Percentiles rank a stretch among this genome's conserved stretches.
Conservation (phyloP, 2,888 invertebrate genomes). For the Cephus runcator region DNA sequence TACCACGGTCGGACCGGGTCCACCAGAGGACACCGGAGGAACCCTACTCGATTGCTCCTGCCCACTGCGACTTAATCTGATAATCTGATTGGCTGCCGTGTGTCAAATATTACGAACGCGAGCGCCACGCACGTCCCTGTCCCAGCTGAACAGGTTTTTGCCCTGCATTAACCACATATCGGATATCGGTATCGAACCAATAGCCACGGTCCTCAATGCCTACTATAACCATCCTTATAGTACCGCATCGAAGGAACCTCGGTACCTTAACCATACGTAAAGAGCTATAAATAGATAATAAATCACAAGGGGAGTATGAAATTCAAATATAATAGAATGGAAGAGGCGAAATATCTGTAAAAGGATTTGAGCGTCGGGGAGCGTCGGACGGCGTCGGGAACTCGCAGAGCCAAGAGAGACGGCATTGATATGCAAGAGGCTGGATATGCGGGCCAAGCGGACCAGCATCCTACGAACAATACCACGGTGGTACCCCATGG, state of each 20-base stretch:
- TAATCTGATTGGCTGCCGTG: conserved; percentile 59
- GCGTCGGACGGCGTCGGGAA: conserved; percentile 24
- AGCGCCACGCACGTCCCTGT: conserved; percentile 18
- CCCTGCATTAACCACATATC: not conserved
- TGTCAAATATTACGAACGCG: conserved; percentile 58
- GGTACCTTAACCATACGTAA: too few relatives aligned
- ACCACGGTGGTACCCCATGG: too few relatives aligned
- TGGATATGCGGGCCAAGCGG: conserved; percentile 47
- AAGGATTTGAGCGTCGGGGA: not conserved
- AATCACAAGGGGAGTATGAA: too few relatives aligned
- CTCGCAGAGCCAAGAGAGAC: conserved; percentile 25
- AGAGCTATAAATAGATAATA: too few relatives aligned
- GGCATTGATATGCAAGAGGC: conserved; percentile 52
- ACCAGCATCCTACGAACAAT: conserved; percentile 38
- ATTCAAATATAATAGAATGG: too few relatives aligned
- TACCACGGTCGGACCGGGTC: not conserved
- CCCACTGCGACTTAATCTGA: conserved; percentile 48
- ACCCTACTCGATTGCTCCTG: too few relatives aligned
- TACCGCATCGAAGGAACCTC: too few relatives aligned
- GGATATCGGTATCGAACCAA: too few relatives aligned
- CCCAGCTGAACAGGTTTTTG: conserved; percentile 4
- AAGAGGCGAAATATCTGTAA: too few relatives aligned
- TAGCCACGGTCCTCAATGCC: too few relatives aligned
- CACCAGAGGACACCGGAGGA: too few relatives aligned
- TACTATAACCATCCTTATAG: too few relatives aligned